Conservation (phyloP, 2,888 invertebrate genomes). For the Protonemura montana region DNA sequence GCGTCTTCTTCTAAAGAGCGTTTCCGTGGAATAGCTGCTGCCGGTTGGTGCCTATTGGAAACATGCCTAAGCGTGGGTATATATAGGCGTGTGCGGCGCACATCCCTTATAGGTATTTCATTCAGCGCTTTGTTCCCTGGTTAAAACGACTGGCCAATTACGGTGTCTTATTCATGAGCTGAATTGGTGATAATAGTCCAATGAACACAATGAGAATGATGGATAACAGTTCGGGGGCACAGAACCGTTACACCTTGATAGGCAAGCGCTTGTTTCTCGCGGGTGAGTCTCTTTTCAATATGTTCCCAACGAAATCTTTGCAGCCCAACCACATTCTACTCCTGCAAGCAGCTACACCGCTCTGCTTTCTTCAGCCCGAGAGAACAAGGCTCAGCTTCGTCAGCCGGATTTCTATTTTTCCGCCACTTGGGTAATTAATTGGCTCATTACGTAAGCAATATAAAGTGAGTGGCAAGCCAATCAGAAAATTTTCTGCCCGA, state of each 20-base stretch:
- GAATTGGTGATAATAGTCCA: background rate
- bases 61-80: background rate
- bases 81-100: background rate
- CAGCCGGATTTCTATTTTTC: background rate
- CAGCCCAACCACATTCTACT: too few species aligned
- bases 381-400: background rate
- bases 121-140: background rate
- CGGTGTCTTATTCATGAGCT: background rate
- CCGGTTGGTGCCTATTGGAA: background rate
- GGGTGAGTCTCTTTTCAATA: background rate
- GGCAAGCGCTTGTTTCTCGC: background rate
- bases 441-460: conserved; percentile 7
- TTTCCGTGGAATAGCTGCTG: background rate
- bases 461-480: conserved; percentile 3
- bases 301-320: background rate
- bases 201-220: background rate
- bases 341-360: background rate
- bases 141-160: background rate
- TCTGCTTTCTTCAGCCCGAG: too few species aligned
- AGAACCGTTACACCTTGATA: background rate
- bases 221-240: background rate
- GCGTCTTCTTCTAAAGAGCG: conserved; percentile 12
- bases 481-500: background rate
- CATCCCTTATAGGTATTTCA: background rate
- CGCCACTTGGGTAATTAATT: background rate